Evolutionary conservation across 2,888 invertebrate species (phyloP), one percentile per base, ranked within the genome.

Genomic region (Tetragonula carbonaria): DNA sequence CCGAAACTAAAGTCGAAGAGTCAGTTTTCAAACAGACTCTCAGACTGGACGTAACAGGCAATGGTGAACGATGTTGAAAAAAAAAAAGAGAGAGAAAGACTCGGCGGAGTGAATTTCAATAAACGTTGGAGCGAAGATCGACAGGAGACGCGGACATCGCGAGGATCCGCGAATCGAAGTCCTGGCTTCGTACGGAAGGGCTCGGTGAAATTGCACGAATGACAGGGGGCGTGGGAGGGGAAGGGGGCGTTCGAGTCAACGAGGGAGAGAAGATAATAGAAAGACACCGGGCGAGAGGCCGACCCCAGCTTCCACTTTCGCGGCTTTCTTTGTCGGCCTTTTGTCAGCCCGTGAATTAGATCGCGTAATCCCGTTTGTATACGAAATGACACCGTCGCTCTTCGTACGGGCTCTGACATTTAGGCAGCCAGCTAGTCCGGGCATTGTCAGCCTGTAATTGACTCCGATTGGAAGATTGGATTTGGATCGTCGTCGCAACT

Each of bases 391-490:
- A 94, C 93, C 91, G 92, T 88, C 92, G 92, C 92, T 77, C 77
- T 91, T 92, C 90, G 90, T 88, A 86, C 86, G 90, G 91, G 38
- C 92, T 93, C 93, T 93, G 93, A 93, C 93, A 92, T 93, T 94
- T 92, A 93, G 92, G 92, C 90, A 90, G 91, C 89, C 84, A 84
- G 88, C 90, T 82, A 88, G 86, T 87, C 88, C 88, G 87, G 71
- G 89, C 91, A 93, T 94, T 94, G 93, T 94, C 91, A 91, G 87
- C 81, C 90, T 88, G 93, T 94, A 94, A 94, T 94, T 94, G 94
- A 94, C 93, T 94, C 93, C 93, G 94, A 94, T 94, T 94, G 93
- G 93, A 93, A 93, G 92, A 94, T 94, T 94, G 93, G 92, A 94
- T 93, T 93, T 93, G 93, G 92, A 94, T 94, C 92, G 91, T 94